phyloP scores from a whole-genome alignment of 2,113 vertebrate genomes.

The Choloepus hoffmanni region DNA sequence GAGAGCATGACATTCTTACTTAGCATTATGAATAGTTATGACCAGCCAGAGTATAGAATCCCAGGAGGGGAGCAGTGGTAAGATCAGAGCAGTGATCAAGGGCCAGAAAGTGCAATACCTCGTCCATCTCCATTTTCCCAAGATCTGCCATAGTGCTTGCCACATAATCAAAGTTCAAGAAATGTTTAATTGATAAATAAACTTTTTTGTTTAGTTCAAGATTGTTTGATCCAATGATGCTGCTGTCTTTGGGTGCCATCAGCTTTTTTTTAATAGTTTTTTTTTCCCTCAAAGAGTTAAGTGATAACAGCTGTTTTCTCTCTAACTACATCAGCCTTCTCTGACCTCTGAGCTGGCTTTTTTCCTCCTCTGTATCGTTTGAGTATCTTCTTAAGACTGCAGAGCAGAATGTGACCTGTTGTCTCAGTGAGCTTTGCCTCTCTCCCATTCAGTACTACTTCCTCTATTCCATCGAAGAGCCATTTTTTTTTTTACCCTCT shows the following conservation, averaged over 20 bases:
- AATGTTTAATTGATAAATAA: background rate
- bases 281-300: background rate
- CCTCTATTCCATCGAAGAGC: background rate
- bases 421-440: accelerated
- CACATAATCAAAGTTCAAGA: no score
- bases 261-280: background rate
- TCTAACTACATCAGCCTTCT: background rate
- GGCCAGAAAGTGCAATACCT: no score
- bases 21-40: no score
- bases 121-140: no score
- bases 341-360: background rate
- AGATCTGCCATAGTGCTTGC: no score
- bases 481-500: background rate
- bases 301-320: background rate
- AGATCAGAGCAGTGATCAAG: no score
- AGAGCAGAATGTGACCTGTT: background rate
- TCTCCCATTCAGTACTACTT: background rate
- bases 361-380: accelerated
- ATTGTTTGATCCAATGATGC: background rate
- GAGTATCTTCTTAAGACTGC: background rate
- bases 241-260: background rate
- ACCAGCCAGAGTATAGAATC: no score
- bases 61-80: no score
- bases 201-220: background rate
- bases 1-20: background rate